phyloP scores from a whole-genome alignment of 2,797 vertebrate species.

The Gymnoscopelus microlampas region DNA sequence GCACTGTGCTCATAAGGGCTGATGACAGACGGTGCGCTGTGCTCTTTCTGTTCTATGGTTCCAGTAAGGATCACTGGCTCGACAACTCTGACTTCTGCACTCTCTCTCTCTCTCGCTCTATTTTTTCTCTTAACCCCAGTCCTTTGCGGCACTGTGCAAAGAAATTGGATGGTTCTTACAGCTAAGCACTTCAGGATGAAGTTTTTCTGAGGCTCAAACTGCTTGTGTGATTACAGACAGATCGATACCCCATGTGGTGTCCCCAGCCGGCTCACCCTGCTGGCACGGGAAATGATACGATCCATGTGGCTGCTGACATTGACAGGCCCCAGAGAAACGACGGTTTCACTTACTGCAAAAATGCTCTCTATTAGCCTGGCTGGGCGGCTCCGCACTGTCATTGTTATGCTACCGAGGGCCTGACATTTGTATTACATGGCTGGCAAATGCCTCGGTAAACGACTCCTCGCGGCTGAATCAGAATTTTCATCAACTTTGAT shows the following conservation, averaged over 20 bases:
- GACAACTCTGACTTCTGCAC: constrained; percentile 26
- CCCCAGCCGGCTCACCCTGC: constrained; percentile 68
- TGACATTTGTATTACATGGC: constrained; percentile 75
- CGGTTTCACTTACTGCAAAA: constrained; percentile 79
- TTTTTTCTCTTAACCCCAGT: constrained; percentile 44
- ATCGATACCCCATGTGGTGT: constrained; percentile 78
- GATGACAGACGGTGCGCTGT: constrained; percentile 52
- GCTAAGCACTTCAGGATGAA: constrained; percentile 79
- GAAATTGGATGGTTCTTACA: constrained; percentile 78
- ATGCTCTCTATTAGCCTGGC: constrained; percentile 73
- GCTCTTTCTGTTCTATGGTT: constrained; percentile 59
- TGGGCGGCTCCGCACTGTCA: constrained; percentile 68
- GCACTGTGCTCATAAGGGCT: constrained; percentile 34
- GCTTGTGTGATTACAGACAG: constrained; percentile 81
- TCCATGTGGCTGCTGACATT: constrained; percentile 79
- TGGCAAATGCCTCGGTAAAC: constrained; percentile 78
- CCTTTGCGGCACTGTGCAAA: constrained; percentile 58
- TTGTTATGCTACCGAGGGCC: constrained; percentile 75
- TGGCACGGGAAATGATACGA: constrained; percentile 81
- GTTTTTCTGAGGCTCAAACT: constrained; percentile 78
- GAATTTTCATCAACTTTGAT: constrained; percentile 78
- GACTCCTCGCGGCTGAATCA: constrained; percentile 64
- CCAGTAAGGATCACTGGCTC: constrained; percentile 68
- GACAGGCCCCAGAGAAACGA: constrained; percentile 76
- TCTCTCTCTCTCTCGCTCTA: constrained; percentile 28